These are phyloP conservation scores for Noturus placidus DNA, from an alignment of 2,113 vertebrate species.

Conservation along the genomic window DNA sequence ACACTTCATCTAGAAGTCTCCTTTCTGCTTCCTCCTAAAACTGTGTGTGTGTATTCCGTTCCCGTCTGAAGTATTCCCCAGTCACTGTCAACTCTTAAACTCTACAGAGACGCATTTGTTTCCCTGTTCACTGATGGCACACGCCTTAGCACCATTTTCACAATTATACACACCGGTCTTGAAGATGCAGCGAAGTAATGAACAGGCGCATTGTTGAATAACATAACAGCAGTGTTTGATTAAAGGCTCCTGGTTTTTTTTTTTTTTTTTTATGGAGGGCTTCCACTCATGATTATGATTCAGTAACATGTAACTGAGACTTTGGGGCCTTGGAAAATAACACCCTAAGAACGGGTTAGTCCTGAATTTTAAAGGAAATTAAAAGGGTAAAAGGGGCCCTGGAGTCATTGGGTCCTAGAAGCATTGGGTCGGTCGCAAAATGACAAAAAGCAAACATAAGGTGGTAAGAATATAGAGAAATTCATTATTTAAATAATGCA, in stretches of 20 bases:
- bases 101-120: neutral
- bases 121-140: neutral
- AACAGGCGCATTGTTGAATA: neutral
- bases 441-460: neutral
- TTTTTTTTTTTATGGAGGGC: too few species aligned
- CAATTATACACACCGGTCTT: neutral
- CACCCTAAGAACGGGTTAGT: neutral
- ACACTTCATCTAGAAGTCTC: slow-evolving; percentile 30
- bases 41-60: neutral
- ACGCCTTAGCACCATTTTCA: neutral
- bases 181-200: neutral
- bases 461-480: neutral
- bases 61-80: neutral
- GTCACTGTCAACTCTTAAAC: neutral
- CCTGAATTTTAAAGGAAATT: too few species aligned
- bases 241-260: neutral
- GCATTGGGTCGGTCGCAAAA: too few species aligned
- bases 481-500: neutral
- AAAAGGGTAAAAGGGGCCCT: neutral
- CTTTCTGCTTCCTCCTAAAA: slow-evolving; percentile 43
- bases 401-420: neutral
- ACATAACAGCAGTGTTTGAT: neutral
- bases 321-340: neutral
- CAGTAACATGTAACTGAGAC: neutral
- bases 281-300: neutral